phyloP scores from a whole-genome alignment of 2,797 vertebrate species.

The Oryzias dopingdopingensis region DNA sequence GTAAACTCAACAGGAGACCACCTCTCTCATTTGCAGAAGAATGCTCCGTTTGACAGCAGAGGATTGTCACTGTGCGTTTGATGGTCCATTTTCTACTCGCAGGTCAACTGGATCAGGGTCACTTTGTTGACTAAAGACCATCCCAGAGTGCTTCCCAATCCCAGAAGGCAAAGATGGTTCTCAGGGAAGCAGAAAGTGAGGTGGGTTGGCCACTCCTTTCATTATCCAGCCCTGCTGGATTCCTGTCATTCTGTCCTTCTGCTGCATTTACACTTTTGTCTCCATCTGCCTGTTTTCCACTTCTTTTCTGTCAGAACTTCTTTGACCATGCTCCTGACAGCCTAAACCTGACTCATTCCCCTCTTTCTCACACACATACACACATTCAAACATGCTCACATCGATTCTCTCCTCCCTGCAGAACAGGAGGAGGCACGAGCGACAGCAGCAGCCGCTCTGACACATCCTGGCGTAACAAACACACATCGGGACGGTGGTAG shows the following conservation, averaged over 20 bases:
- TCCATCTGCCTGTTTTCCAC: conserved; percentile 9
- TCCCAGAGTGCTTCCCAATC: conserved; percentile 3
- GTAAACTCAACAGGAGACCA: too few relatives aligned
- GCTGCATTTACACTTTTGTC: conserved; percentile 23
- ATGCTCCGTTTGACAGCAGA: too few relatives aligned
- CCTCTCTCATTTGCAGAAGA: too few relatives aligned
- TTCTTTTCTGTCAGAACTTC: background rate
- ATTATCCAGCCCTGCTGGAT: conserved; percentile 41
- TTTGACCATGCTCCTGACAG: conserved; percentile 7
- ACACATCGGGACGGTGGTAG: conserved; percentile 37
- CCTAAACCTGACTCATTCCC: conserved; percentile 15
- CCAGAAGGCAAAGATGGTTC: conserved; percentile 43
- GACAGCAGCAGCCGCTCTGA: conserved; percentile 50
- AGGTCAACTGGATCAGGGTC: too few relatives aligned
- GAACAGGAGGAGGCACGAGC: conserved; percentile 57
- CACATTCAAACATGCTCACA: conserved; percentile 21
- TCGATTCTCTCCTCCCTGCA: conserved; percentile 51
- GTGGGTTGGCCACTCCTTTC: conserved; percentile 51
- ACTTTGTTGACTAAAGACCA: background rate
- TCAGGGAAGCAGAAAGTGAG: conserved; percentile 27
- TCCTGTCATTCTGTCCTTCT: conserved; percentile 13
- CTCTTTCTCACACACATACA: conserved; percentile 4
- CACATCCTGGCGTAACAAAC: conserved; percentile 50
- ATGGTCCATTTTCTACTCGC: too few relatives aligned
- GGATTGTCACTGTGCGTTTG: background rate